Conservation (phyloP, 2,113 vertebrate genomes). For the Orcinus orca region DNA sequence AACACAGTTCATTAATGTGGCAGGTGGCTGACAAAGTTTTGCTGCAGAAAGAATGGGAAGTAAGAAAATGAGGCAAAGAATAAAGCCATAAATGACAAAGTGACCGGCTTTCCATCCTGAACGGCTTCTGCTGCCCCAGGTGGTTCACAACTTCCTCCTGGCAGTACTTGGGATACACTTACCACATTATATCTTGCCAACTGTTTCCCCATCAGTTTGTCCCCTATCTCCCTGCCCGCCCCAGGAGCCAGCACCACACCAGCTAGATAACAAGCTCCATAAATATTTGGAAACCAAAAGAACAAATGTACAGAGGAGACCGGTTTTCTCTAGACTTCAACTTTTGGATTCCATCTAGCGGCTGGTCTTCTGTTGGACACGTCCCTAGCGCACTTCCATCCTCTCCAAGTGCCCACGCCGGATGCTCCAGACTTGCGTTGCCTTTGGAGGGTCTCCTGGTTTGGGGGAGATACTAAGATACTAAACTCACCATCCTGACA, state of each 20-base stretch:
- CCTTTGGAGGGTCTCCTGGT: neutral
- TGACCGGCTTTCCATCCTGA: neutral
- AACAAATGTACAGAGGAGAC: neutral
- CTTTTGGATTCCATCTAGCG: slow-evolving; percentile 59
- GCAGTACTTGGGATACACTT: neutral
- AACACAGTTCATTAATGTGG: neutral
- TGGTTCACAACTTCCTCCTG: slow-evolving; percentile 3
- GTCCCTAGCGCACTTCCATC: neutral
- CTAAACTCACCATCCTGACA: neutral
- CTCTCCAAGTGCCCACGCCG: neutral
- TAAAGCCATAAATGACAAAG: neutral
- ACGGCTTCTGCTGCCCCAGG: neutral
- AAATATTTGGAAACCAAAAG: slow-evolving; percentile 35
- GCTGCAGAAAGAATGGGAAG: neutral
- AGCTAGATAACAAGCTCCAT: slow-evolving; percentile 21
- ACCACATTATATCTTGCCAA: neutral
- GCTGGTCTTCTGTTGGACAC: neutral
- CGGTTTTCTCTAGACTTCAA: neutral
- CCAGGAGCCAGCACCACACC: neutral
- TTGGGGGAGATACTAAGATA: neutral
- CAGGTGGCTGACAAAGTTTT: slow-evolving; percentile 14
- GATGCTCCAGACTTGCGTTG: neutral
- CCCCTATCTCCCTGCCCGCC: neutral
- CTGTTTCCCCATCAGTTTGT: neutral
- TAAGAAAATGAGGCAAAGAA: neutral